Evolutionary conservation across 2,113 vertebrate species (phyloP), one percentile per base, ranked within the genome.

Genomic region (Lepisosteus oculatus): DNA sequence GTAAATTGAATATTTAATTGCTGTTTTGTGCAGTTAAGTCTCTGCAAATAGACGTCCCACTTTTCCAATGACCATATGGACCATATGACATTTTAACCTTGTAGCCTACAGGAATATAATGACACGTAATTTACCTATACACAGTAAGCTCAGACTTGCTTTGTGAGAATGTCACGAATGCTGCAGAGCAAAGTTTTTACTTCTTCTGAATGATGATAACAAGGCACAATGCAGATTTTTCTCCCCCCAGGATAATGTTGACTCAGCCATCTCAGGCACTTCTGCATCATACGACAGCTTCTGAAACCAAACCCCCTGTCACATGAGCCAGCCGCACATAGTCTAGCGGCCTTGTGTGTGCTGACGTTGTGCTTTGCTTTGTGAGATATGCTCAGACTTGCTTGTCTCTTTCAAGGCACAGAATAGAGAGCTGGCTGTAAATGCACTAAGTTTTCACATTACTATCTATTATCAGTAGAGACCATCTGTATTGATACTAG

Each of bases 401-500:
- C 11, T 59, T 59, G 57, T 59, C 3, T n/a, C n/a, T 59, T 59
- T 59, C 12, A 2, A 59, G 57, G n/a, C 57, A 59, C 9, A 59
- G n/a, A n/a, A 59, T 13, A 15, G n/a, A 59, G 14, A n/a, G 57
- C 12, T 11, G 12, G 57, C 57, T 59, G 13, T 59, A 59, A 59
- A 29, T 59, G 14, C 5, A 9, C 47, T 51, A 9, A 9, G 47
- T 51, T 51, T 51, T 51, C 47, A 51, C 47, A 51, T 51, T 51
- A 51, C 47, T 9, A 51, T 51, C 47, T 51, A 51, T 78, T 75
- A 81, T 84, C 82, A 76, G 72, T 62, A 61, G 41, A 69, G 78
- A 79, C 82, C 84, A 78, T 84, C 81, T 79, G 80, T 76, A 80
- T 67, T 72, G 80, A 83, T 61, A 43, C 17, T 45, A 72, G 54